Base-by-base conservation (phyloP, 2,113 vertebrate species). In the Etia nguti region DNA sequence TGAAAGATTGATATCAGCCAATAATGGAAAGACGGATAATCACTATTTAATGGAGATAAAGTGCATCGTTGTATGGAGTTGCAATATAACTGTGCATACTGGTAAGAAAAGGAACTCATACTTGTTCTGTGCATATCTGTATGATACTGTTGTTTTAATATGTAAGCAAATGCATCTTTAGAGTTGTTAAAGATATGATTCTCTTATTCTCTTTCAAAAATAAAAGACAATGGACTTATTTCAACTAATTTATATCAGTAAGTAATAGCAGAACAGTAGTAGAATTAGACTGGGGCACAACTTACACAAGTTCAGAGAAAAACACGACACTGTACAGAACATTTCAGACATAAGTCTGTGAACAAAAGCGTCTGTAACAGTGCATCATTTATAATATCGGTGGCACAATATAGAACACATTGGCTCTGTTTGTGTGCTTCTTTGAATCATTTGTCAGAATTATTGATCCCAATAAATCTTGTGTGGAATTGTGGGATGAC, bases 381-480 rank as follows among this genome's bases (percentile, higher is more conserved):
- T 70, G 79, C 82, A 89, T 90, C 86, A 91, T 92, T 88, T 86
- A 85, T 80, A 52, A 68, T 84, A 85, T 86, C 13, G 34, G 34
- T 77, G 77, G 86, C 86, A 68, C 82, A 60, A 38, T 62, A 86
- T 68, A 38, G 55, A 91, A 91, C 70, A 85, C 83, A 59, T 46
- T 13, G 75, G 57, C 82, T 88, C 82, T 87, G 93, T 93, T 93
- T 94, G 89, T 85, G 88, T 55, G 85, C 87, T 55, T 80, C 93
- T 92, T 89, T 85, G 84, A 89, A 82, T 89, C 91, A 86, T 92
- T 89, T 90, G 90, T 94, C 86, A 92, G 83, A 90, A 89, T 81
- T 93, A 96, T 96, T 91, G 93, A 96, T 94, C 73, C 79, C 52
- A 84, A 92, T 94, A 94, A 93, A 90, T 93, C 82, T 65, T 83